Evolutionary conservation across 2,797 vertebrate genomes (phyloP), one percentile per base, ranked within the genome.

Genomic region (Myotis daubentonii): DNA sequence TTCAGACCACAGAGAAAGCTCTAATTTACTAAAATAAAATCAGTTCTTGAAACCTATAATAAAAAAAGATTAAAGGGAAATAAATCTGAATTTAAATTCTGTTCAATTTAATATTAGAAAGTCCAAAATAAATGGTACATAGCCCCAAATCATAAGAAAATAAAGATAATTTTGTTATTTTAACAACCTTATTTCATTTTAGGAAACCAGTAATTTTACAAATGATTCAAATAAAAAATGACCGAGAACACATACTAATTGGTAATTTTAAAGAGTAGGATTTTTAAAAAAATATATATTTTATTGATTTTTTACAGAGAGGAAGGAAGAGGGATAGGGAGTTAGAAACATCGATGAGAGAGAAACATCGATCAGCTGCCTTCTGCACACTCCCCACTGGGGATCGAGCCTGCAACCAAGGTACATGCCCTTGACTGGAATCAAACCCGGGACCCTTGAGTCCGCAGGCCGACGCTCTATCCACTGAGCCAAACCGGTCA

Each of bases 21-120:
- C 13, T 57, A 57, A 74, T n/a, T 80, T 85, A 91, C 28, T 60
- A 76, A 87, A 17, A 72, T 49, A 33, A 57, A 95, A 68, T 68
- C 68, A 86, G 16, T 7, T 92, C 25, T 75, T 89, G 49, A 72
- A 91, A 75, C 44, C 28, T 85, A 53, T 82, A 85, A 81, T 85
- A 85, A 33, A 80, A 80, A 92, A 88, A 66, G 30, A 87, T 53
- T 91, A 81, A 85, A 88, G 20, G 70, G 16, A 41, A n/a, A 60
- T 86, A 79, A 78, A 90, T 70, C 15, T 41, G 30, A 87, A 92
- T 49, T 96, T 91, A 89, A 91, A 84, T 89, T 94, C n/a, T 96
- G 12, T 68, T 94, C 60, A 84, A 66, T n/a, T 72, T 65, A 57
- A 76, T 79, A 91, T 66, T 41, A 87, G 36, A 94, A 89, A 78